phyloP scores from a whole-genome alignment of 1,140 invertebrate genomes.

The Leptinotarsa lineolata region DNA sequence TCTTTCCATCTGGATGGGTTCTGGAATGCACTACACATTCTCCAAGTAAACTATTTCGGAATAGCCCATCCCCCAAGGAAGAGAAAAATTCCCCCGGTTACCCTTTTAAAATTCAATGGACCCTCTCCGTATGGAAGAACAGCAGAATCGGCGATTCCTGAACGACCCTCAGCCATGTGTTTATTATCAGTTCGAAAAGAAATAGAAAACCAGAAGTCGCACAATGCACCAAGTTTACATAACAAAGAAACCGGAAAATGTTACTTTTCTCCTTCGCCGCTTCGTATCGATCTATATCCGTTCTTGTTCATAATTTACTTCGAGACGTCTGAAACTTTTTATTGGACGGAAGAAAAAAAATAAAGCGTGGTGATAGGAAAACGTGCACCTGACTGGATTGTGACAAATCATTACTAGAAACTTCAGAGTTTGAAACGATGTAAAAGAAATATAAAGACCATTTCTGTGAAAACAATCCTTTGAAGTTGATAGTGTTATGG shows the following conservation, averaged over 20 bases:
- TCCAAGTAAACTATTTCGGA: no score
- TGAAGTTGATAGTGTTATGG: no score
- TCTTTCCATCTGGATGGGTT: no score
- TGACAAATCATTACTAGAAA: no score
- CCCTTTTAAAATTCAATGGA: not conserved
- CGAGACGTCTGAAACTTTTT: not conserved
- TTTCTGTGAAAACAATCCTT: no score
- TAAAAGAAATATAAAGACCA: no score
- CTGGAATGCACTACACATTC: no score
- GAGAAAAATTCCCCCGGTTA: no score
- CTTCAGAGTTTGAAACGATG: no score
- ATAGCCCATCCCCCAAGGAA: no score
- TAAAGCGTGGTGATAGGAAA: no score
- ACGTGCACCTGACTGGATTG: no score
- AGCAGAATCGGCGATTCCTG: not conserved
- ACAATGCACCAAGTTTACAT: not conserved
- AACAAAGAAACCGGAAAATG: constrained; percentile 3
- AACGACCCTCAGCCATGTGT: not conserved
- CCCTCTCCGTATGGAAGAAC: not conserved
- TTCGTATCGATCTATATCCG: constrained; percentile 2
- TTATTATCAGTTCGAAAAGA: constrained; percentile 1
- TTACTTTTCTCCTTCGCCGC: not conserved
- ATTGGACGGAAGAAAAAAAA: not conserved
- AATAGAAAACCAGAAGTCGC: not conserved
- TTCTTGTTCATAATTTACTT: not conserved